These are phyloP conservation scores for Seira ritae DNA, from an alignment of 2,888 invertebrate genomes.

Conservation along the genomic window DNA sequence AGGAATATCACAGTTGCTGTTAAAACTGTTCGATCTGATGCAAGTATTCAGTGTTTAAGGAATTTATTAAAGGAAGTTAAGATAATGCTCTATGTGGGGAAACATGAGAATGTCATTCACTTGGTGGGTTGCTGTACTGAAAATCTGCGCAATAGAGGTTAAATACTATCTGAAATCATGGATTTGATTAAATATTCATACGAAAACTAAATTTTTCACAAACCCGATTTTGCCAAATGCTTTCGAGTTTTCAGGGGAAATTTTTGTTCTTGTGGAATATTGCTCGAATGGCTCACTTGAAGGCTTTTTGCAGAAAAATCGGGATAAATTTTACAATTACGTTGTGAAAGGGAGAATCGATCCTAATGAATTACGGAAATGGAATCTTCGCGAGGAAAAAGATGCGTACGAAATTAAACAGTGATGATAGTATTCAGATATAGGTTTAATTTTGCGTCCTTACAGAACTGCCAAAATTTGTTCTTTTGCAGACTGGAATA, in stretches of 20 bases:
- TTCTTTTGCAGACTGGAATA: no score
- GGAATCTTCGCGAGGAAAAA: no score
- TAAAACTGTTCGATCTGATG: slow-evolving; percentile 45
- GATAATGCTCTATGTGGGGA: slow-evolving; percentile 51
- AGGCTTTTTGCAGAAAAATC: slow-evolving; percentile 31
- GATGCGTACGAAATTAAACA: no score
- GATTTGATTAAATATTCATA: not conserved
- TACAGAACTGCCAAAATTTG: no score
- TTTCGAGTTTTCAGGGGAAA: slow-evolving; percentile 41
- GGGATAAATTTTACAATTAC: slow-evolving; percentile 22
- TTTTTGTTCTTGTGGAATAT: slow-evolving; percentile 35
- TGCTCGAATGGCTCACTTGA: slow-evolving; percentile 42
- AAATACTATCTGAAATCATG: not conserved
- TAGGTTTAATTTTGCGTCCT: no score
- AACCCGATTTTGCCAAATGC: no score
- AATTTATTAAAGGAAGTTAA: slow-evolving; percentile 54
- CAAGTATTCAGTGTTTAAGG: slow-evolving; percentile 17
- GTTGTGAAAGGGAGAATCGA: slow-evolving; percentile 32
- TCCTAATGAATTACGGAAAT: no score
- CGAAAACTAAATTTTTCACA: not conserved
- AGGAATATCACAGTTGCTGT: slow-evolving; percentile 30
- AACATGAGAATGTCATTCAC: slow-evolving; percentile 38
- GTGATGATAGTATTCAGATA: no score
- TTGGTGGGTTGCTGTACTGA: slow-evolving; percentile 53
- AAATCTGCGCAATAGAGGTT: slow-evolving; percentile 45